A percentile compares a stretch with the other conserved stretches of the same genome.
phyloP scores from a whole-genome alignment of 2,888 invertebrate species.

The Eupithecia tripunctaria region DNA sequence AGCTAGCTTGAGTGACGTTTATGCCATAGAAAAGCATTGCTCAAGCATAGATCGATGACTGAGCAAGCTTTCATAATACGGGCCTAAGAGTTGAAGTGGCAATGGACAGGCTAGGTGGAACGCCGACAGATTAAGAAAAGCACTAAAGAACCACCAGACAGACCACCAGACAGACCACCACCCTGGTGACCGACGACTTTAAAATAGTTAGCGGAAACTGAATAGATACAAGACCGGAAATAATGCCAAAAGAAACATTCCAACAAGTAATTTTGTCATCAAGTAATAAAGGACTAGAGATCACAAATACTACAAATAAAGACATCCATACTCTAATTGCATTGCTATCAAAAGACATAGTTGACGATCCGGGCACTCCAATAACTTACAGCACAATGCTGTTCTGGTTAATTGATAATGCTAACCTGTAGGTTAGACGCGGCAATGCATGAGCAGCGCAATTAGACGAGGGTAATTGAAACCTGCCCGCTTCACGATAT shows the following conservation, averaged over 20 bases:
- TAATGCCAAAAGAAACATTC: background rate
- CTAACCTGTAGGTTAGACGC: slow-evolving; percentile 24
- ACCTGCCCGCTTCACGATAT: slow-evolving; percentile 7
- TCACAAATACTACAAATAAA: background rate
- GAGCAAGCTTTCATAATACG: too few species aligned
- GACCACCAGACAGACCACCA: background rate
- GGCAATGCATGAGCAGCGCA: slow-evolving; percentile 19
- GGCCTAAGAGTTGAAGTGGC: background rate
- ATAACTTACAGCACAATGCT: slow-evolving; percentile 24
- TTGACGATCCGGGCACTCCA: slow-evolving; percentile 27
- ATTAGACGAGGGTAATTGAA: slow-evolving; percentile 20
- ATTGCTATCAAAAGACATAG: slow-evolving; percentile 5
- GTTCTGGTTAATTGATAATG: slow-evolving; percentile 31
- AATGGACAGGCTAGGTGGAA: background rate
- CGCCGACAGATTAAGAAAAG: background rate
- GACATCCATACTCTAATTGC: slow-evolving; percentile 3
- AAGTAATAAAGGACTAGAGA: background rate
- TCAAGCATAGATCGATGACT: too few species aligned
- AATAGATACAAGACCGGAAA: background rate
- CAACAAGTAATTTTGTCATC: background rate
- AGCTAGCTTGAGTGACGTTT: too few species aligned
- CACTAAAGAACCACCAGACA: background rate
- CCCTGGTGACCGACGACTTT: background rate
- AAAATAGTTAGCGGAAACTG: background rate
- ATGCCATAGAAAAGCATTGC: too few species aligned